phyloP scores from a whole-genome alignment of 2,113 vertebrate genomes.

The Petrocephalus zakoni region DNA sequence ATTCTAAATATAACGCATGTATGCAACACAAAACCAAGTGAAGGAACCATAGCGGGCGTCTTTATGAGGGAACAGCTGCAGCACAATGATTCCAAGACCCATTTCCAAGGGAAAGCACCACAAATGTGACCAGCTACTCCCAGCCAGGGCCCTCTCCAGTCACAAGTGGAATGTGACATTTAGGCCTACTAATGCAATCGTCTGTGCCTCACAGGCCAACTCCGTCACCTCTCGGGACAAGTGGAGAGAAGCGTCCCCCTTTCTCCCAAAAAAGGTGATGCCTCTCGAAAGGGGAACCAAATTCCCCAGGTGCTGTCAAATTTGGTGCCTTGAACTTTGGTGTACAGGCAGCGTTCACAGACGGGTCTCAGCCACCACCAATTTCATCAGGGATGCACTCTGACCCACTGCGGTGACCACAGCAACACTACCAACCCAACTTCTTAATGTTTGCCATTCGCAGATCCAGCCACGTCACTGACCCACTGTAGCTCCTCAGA shows the following conservation, averaged over 20 bases:
- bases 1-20: neutral
- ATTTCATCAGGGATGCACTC: neutral
- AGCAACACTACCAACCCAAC: neutral
- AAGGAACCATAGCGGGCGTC: neutral
- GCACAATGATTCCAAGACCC: neutral
- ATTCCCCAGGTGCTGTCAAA: neutral
- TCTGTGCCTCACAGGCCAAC: neutral
- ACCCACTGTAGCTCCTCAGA: neutral
- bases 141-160: neutral
- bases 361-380: too few species aligned
- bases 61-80: neutral
- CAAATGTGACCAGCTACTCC: neutral
- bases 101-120: neutral
- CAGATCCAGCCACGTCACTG: neutral
- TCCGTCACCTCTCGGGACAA: neutral
- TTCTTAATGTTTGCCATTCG: neutral
- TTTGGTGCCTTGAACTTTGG: neutral
- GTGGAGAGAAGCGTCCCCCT: neutral
- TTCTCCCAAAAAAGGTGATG: neutral
- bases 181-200: neutral
- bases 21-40: neutral
- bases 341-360: neutral
- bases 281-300: neutral
- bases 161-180: neutral
- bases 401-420: neutral